These are phyloP conservation scores for Ophion slaviceki DNA, from an alignment of 2,888 invertebrate genomes.

Conservation along the genomic window DNA sequence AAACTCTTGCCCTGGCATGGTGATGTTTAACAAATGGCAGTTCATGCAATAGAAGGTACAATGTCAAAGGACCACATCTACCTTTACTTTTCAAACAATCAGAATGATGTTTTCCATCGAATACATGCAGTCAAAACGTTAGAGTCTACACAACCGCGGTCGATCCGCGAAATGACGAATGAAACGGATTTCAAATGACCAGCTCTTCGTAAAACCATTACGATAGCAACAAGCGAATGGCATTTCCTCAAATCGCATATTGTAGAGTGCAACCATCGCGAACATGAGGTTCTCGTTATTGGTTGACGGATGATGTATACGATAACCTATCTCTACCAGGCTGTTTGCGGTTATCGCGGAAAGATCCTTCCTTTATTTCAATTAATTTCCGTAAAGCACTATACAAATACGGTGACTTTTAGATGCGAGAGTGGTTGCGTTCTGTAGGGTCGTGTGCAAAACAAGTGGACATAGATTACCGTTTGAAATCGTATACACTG, in stretches of 20 bases:
- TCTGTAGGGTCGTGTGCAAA: no score
- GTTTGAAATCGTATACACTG: no score
- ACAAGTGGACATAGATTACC: no score
- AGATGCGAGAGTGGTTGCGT: no score
- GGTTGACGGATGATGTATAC: no score
- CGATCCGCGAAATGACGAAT: conserved; percentile 38
- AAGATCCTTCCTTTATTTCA: no score
- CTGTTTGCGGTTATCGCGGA: no score
- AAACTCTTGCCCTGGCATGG: conserved; percentile 49
- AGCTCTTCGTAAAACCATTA: conserved; percentile 18
- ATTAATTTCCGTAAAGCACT: no score
- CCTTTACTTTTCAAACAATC: conserved; percentile 50
- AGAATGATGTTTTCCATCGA: conserved; percentile 34
- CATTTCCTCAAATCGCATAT: conserved; percentile 19
- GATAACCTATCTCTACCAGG: no score
- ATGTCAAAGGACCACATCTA: conserved; percentile 45
- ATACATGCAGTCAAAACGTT: conserved; percentile 43
- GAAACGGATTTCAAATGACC: neutral
- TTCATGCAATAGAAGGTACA: conserved; percentile 20
- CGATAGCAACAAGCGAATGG: conserved; percentile 44
- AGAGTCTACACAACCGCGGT: neutral
- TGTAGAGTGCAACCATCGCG: conserved; percentile 44
- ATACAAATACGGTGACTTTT: no score
- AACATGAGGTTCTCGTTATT: no score
- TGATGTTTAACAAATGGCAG: conserved; percentile 46